These are phyloP conservation scores for Tragelaphus buxtoni DNA, from an alignment of 2,113 vertebrate species.

Conservation along the genomic window DNA sequence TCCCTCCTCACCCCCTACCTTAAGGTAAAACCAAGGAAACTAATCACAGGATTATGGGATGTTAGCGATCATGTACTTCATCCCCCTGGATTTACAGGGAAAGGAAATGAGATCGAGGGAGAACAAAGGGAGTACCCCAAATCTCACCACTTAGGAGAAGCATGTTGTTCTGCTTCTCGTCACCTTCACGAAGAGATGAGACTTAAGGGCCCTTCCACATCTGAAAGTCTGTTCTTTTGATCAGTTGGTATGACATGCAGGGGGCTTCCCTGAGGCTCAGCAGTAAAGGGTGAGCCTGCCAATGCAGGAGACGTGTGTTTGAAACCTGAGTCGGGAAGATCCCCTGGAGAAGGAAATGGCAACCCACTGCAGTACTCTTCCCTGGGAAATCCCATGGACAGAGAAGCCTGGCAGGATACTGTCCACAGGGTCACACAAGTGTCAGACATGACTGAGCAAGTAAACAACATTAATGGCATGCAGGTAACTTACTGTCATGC, in stretches of 20 bases:
- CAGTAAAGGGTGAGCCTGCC: not conserved
- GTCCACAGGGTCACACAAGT: not conserved
- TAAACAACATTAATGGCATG: not conserved
- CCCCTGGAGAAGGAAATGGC: not conserved
- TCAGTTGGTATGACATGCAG: not conserved
- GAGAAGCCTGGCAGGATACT: not conserved
- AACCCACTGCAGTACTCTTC: not conserved
- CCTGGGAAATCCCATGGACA: not conserved
- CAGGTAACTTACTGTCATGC: not conserved
- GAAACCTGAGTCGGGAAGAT: not conserved
- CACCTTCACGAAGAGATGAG: not conserved
- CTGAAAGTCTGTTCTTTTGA: not conserved
- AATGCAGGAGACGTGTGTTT: not conserved
- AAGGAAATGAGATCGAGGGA: not conserved
- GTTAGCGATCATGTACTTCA: not conserved
- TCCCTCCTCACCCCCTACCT: not conserved
- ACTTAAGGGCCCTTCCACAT: not conserved
- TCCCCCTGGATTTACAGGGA: not conserved
- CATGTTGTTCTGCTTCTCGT: not conserved
- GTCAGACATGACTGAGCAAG: not conserved
- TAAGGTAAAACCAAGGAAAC: conserved; percentile 34
- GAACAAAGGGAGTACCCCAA: not conserved
- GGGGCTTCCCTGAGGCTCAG: not conserved
- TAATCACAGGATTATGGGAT: not conserved
- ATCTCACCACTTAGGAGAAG: not conserved